Evolutionary conservation across 1,140 invertebrate genomes (phyloP).

Genomic region (Formica selysi): DNA sequence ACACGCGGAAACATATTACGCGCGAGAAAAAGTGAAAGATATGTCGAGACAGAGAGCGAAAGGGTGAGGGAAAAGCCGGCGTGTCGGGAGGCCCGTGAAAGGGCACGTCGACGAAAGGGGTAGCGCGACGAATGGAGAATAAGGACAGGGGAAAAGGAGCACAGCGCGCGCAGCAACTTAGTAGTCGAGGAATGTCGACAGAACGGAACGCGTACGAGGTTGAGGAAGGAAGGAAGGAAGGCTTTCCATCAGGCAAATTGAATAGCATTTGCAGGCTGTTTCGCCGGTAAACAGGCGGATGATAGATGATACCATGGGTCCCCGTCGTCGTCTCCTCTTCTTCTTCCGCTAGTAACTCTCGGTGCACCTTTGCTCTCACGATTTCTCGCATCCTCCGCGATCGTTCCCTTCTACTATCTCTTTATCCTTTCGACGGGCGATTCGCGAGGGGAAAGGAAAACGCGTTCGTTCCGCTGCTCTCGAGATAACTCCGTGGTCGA

Average conservation of each 20-base stretch:
- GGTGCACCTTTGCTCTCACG: slow-evolving; percentile 40
- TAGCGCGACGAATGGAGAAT: neutral
- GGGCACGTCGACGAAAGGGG: slow-evolving; percentile 45
- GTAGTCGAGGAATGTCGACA: slow-evolving; percentile 66
- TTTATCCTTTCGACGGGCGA: slow-evolving; percentile 52
- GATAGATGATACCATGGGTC: slow-evolving; percentile 74
- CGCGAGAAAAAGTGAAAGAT: slow-evolving; percentile 49
- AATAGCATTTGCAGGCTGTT: slow-evolving; percentile 79
- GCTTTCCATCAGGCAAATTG: slow-evolving; percentile 80
- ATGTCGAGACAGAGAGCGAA: slow-evolving; percentile 17
- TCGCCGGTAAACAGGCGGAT: slow-evolving; percentile 76
- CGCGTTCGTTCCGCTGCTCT: slow-evolving; percentile 46
- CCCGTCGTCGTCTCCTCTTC: slow-evolving; percentile 39
- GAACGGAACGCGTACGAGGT: slow-evolving; percentile 57
- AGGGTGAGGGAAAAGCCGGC: neutral
- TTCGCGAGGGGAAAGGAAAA: slow-evolving; percentile 34
- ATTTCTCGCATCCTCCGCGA: slow-evolving; percentile 41
- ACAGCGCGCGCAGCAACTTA: slow-evolving; percentile 59
- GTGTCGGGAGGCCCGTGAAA: slow-evolving; percentile 52
- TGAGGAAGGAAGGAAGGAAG: slow-evolving; percentile 70
- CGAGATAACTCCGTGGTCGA: slow-evolving; percentile 48
- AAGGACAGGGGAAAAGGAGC: slow-evolving; percentile 58
- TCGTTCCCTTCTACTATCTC: slow-evolving; percentile 51
- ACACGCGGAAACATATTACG: slow-evolving; percentile 56
- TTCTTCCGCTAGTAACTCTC: slow-evolving; percentile 60